Base-by-base conservation (phyloP, 2,797 vertebrate species). In the Rhodeus uyekii region DNA sequence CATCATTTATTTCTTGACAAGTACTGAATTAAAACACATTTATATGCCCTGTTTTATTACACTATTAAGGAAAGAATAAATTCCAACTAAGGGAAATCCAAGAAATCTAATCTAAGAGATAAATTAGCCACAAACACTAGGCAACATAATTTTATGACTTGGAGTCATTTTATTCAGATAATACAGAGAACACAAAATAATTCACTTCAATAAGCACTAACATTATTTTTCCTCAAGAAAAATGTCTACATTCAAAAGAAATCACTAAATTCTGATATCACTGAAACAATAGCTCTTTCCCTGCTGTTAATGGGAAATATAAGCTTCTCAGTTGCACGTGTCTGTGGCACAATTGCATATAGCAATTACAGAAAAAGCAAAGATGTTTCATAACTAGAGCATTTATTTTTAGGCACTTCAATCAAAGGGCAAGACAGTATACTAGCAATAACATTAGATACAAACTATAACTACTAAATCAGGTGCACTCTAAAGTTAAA, bases 321-420 rank as follows among this genome's bases (percentile, higher is more conserved):
- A 44, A 61, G 60, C 29, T 12, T 53, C 32, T 34, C n/a, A 29
- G 38, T 46, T 74, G 71, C 32, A 48, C 24, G 19, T 55, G 60
- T 58, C 19, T 19, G 8, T 39, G 34, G 24, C 18, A 76, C 13
- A 48, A 77, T 46, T 72, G 18, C 48, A 58, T 22, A 46, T 36
- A 61, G 18, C 48, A 44, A 42, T 10, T 61, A 27, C 18, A 60
- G 50, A 58, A 80, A 3, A 18, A 60, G 53, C 27, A 60, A 72
- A 46, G 29, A 19, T 48, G 38, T 80, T 80, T 48, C 16, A 72
- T 61, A 61, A 22, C 16, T 46, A 67, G 24, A 32, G n/a, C 9
- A 19, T 72, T 72, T 61, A 24, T 72, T 61, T 72, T 61, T 58
- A 72, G 78, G 78, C 78, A 80, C 78, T 72, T 80, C 42, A 36